Evolutionary conservation across 2,888 invertebrate species (phyloP).

Genomic region (Abrostola tripartita): DNA sequence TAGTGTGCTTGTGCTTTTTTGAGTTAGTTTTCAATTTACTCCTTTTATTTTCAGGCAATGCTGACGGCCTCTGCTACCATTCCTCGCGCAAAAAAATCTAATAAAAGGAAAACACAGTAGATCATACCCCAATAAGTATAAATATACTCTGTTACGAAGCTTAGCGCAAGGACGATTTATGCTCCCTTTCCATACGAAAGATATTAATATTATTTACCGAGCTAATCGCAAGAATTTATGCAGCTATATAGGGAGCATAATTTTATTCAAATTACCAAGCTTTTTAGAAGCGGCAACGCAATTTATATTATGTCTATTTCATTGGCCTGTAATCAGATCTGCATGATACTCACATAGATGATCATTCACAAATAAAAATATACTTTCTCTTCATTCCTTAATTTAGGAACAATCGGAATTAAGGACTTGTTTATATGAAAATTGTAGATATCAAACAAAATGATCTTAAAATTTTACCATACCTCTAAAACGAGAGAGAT

Average conservation of each 20-base stretch:
- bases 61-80: constrained; percentile 91
- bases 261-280: constrained; percentile 31
- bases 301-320: constrained; percentile 16
- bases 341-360: constrained; percentile 33
- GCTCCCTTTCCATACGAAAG: constrained; percentile 40
- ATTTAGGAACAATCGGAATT: too few species aligned
- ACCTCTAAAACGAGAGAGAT: background rate
- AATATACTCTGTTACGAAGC: constrained; percentile 35
- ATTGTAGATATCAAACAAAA: background rate
- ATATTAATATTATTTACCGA: constrained; percentile 10
- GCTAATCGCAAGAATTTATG: constrained; percentile 24
- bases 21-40: constrained; percentile 76
- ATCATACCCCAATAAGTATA: constrained; percentile 57
- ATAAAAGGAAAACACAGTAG: constrained; percentile 91
- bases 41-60: constrained; percentile 90
- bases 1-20: constrained; percentile 74
- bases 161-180: constrained; percentile 38
- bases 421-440: too few species aligned
- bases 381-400: too few species aligned
- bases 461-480: background rate
- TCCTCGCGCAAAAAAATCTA: constrained; percentile 92
- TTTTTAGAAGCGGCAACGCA: constrained; percentile 23
- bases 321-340: constrained; percentile 25
- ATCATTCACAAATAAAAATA: background rate
- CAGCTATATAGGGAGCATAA: constrained; percentile 42